A percentile compares a stretch with the other conserved stretches of the same genome.
phyloP scores from a whole-genome alignment of 2,113 vertebrate species.

The Struthio camelus region DNA sequence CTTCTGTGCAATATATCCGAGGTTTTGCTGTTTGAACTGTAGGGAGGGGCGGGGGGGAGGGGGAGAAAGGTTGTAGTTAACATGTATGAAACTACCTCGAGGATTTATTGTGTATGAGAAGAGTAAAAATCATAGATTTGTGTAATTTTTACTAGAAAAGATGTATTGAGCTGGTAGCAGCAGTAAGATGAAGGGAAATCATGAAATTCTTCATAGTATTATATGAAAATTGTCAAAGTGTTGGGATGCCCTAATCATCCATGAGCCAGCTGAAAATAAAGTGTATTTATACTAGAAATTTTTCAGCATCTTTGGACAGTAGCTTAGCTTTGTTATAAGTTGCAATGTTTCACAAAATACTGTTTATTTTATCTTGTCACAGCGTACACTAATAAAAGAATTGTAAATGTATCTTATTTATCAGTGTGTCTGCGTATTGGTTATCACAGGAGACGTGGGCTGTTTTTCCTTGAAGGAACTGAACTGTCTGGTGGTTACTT shows the following conservation, averaged over 20 bases:
- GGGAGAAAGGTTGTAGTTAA: conserved; percentile 29
- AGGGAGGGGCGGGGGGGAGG: not conserved
- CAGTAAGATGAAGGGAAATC: conserved; percentile 64
- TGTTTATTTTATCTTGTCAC: conserved; percentile 77
- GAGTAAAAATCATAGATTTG: conserved; percentile 61
- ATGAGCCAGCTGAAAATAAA: conserved; percentile 56
- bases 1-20: not conserved
- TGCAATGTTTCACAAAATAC: conserved; percentile 71
- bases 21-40: conserved; percentile 25
- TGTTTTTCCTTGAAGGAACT: conserved; percentile 66
- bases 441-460: conserved; percentile 71
- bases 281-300: conserved; percentile 58
- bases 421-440: conserved; percentile 58
- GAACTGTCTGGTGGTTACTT: conserved; percentile 71
- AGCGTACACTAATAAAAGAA: conserved; percentile 73
- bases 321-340: conserved; percentile 52
- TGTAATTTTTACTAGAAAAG: conserved; percentile 69
- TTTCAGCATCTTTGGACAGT: conserved; percentile 69
- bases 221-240: conserved; percentile 70
- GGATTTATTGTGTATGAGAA: conserved; percentile 51
- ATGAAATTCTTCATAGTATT: conserved; percentile 67
- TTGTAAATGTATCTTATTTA: conserved; percentile 74
- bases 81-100: conserved; percentile 30
- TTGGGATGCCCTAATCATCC: conserved; percentile 61
- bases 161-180: conserved; percentile 60